Base-by-base conservation (phyloP, 2,113 vertebrate species). In the Hyla sarda region DNA sequence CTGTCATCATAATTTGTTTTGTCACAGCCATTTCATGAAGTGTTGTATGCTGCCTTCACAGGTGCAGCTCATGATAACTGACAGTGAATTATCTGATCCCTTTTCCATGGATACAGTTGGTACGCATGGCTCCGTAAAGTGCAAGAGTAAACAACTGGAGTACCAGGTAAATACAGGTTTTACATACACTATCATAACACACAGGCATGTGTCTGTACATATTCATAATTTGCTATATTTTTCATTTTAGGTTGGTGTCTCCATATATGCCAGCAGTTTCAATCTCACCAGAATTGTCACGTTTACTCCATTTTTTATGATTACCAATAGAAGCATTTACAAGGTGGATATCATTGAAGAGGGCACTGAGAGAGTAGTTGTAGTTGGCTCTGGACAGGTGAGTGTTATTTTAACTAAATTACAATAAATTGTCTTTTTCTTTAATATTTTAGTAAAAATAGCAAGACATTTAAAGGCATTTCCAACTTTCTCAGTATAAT, bases 61-160 rank as follows among this genome's bases (percentile, higher is more conserved):
- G 98, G 96, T 98, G 74, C 96, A 98, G 0, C 96, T 99, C 48
- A 97, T 98, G 96, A 95, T 99, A 88, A 99, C 97, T 54, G 97
- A 99, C 79, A 99, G 98, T 90, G 96, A 97, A 2, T 92, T 97
- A 3, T 99, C 98, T 0, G 97, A 98, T 86, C 95, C 95, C 0
- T 99, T 99, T 93, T 99, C 98, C 41, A 91, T 99, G 88, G 98
- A 99, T 90, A 99, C 98, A 23, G 97, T 99, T 85, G 98, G 98
- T 62, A 98, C 96, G 91, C 95, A 99, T 75, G 98, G 98, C 86
- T 96, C 95, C 83, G 94, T 99, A 88, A 98, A 96, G 91, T 99
- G 98, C 91, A 99, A 97, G 93, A 95, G 96, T 88, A 90, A 91
- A 54, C 93, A 92, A 84, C 97, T 96, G 89, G 97, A 98, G 1